Evolutionary conservation across 2,888 invertebrate genomes (phyloP).

Genomic region (Branchipolynoe longqiensis): DNA sequence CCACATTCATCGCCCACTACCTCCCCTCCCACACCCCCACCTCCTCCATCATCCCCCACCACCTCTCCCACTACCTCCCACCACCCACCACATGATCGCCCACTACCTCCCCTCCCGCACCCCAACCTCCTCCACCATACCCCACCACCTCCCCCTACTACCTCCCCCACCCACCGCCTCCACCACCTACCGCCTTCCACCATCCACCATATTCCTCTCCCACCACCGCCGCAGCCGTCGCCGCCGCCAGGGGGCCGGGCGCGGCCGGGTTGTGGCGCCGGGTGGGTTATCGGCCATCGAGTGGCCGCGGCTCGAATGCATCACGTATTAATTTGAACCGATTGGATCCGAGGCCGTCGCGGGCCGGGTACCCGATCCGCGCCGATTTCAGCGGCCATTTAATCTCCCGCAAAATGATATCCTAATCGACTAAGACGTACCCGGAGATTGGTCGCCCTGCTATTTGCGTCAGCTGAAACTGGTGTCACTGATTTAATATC

Average conservation of each 20-base stretch:
- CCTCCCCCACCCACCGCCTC: not conserved
- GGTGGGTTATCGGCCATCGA: constrained; percentile 22
- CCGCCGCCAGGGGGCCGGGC: not conserved
- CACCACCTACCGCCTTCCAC: not conserved
- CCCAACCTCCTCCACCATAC: not conserved
- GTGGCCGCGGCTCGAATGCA: constrained; percentile 8
- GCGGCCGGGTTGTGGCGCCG: not conserved
- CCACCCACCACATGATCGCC: not conserved
- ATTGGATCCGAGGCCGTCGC: constrained; percentile 26
- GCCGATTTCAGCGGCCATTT: constrained; percentile 44
- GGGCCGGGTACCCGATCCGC: not conserved
- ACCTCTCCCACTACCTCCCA: not conserved
- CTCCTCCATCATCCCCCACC: too few relatives aligned
- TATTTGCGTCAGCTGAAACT: not conserved
- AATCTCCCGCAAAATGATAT: constrained; percentile 50
- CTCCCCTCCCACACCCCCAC: not conserved
- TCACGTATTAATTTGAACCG: constrained; percentile 46
- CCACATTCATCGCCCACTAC: not conserved
- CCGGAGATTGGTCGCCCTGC: constrained; percentile 35
- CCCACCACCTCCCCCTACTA: not conserved
- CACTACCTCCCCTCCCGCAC: not conserved
- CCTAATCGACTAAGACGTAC: constrained; percentile 35
- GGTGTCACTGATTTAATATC: constrained; percentile 36
- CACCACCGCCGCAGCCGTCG: not conserved
- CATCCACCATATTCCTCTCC: not conserved